Percentiles rank a stretch among this genome's conserved stretches.
These are phyloP conservation scores for Drosophila rufa DNA, from an alignment of 1,140 invertebrate species.

Conservation along the genomic window DNA sequence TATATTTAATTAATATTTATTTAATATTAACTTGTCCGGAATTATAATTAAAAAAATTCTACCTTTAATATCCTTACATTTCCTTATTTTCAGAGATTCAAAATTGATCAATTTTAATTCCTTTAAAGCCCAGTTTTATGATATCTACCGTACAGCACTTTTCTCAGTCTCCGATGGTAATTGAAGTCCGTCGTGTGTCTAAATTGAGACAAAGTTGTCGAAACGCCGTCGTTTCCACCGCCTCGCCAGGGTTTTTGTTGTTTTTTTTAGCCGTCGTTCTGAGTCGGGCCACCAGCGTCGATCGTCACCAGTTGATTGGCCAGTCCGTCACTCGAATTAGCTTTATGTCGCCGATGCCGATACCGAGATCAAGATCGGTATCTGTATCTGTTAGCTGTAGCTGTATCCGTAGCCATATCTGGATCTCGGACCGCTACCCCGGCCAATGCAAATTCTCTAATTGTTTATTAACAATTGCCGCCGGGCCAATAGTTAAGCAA, in stretches of 20 bases:
- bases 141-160: slow-evolving; percentile 22
- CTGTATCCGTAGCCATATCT: slow-evolving; percentile 25
- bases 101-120: not conserved
- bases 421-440: slow-evolving; percentile 30
- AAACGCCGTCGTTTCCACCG: slow-evolving; percentile 20
- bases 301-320: slow-evolving; percentile 52
- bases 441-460: slow-evolving; percentile 73
- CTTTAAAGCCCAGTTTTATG: rapidly evolving
- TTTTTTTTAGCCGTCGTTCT: slow-evolving; percentile 39
- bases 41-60: not conserved
- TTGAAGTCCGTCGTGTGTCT: slow-evolving; percentile 71
- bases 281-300: slow-evolving; percentile 57
- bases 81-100: not conserved
- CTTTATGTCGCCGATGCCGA: slow-evolving; percentile 56
- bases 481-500: slow-evolving; percentile 78
- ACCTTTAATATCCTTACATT: not conserved
- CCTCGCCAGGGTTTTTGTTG: slow-evolving; percentile 1
- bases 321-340: slow-evolving; percentile 71
- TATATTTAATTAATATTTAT: not conserved
- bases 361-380: slow-evolving; percentile 50
- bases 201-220: slow-evolving; percentile 66
- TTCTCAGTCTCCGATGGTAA: slow-evolving; percentile 36
- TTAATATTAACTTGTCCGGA: rapidly evolving
- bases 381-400: slow-evolving; percentile 29
- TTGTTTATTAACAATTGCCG: slow-evolving; percentile 82